Conservation (phyloP, 2,113 vertebrate genomes). For the Albula glossodonta region DNA sequence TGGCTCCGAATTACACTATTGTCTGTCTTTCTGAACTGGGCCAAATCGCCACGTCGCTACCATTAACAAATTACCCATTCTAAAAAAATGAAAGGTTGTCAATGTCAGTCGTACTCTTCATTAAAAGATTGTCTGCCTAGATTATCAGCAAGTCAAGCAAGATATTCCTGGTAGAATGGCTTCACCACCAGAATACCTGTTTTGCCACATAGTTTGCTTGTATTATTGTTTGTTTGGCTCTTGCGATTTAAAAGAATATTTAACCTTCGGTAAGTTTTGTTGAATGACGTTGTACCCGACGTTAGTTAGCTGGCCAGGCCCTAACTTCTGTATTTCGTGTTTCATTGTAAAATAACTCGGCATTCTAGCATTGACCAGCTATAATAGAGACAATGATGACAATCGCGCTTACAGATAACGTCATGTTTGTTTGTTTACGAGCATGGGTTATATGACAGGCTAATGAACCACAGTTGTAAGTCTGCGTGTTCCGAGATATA, state of each 20-base stretch:
- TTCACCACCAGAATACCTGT: too few species aligned
- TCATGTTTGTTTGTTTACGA: background rate
- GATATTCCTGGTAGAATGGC: too few species aligned
- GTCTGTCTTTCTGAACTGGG: background rate
- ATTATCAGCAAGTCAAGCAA: too few species aligned
- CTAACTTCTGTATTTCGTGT: background rate
- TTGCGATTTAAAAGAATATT: background rate
- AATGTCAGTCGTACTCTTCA: background rate
- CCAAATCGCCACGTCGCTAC: background rate
- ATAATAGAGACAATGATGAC: background rate
- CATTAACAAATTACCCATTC: background rate
- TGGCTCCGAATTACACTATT: background rate
- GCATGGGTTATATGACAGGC: background rate
- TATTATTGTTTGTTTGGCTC: too few species aligned
- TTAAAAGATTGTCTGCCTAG: too few species aligned
- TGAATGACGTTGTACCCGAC: background rate
- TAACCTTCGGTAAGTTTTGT: background rate
- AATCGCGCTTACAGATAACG: background rate
- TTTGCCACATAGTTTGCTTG: too few species aligned
- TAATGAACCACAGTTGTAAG: background rate
- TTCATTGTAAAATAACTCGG: background rate
- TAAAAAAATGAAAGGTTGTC: background rate
- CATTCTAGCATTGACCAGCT: background rate
- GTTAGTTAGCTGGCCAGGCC: too few species aligned
- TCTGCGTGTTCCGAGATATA: background rate